These are phyloP conservation scores for Physella acuta DNA, from an alignment of 1,140 invertebrate species.

Conservation along the genomic window DNA sequence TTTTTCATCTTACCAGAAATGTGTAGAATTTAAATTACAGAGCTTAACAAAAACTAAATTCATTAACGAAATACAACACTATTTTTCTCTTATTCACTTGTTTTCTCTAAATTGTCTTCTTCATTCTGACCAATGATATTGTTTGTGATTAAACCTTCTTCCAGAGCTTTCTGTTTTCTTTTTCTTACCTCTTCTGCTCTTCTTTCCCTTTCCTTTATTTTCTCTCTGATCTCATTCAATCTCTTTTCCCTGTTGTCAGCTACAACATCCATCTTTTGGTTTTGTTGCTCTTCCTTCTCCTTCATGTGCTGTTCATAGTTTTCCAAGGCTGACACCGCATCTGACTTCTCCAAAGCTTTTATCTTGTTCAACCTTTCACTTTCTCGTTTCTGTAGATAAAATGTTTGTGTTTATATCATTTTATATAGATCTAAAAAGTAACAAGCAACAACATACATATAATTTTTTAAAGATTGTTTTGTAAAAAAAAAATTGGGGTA, in stretches of 20 bases:
- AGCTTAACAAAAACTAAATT: no score
- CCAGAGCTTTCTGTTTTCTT: constrained; percentile 35
- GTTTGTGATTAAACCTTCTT: constrained; percentile 20
- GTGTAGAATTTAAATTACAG: no score
- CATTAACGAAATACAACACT: no score
- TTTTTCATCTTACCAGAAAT: no score
- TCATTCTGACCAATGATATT: no score
- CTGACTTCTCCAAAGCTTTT: constrained; percentile 37
- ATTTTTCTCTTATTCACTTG: no score
- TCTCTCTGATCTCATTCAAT: constrained; percentile 39
- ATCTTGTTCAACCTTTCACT: constrained; percentile 44
- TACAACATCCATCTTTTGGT: constrained; percentile 42
- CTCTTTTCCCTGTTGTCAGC: constrained; percentile 42
- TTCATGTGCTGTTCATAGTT: constrained; percentile 35
- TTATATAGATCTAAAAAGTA: not conserved
- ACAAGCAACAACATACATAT: no score
- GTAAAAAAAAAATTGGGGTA: no score
- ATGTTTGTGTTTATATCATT: not conserved
- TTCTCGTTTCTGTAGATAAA: constrained; percentile 39
- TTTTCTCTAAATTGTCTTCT: no score
- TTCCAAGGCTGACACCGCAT: constrained; percentile 34
- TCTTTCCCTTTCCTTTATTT: constrained; percentile 36
- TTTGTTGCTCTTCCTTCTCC: constrained; percentile 35
- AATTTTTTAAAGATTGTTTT: no score
- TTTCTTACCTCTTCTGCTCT: constrained; percentile 43